Evolutionary conservation across 1,140 invertebrate species (phyloP).

Genomic region (Cydia splendana): DNA sequence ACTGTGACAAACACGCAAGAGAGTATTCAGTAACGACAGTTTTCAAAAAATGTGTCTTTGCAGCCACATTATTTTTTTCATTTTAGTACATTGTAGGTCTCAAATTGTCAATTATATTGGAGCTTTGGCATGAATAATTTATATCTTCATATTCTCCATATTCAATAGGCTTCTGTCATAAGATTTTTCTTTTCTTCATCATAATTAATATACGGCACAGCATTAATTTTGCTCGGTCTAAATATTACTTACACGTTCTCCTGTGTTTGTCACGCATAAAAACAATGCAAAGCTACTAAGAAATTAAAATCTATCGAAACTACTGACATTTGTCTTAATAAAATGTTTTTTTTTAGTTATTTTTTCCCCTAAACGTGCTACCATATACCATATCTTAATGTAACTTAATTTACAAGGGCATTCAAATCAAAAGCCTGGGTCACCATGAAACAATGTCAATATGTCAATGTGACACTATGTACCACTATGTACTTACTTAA

Average conservation of each 20-base stretch:
- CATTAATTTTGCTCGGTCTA: background rate
- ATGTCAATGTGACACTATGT: too few species aligned
- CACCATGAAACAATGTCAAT: background rate
- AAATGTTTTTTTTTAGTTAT: slow-evolving; percentile 35
- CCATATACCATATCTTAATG: background rate
- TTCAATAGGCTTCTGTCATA: background rate
- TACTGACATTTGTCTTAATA: slow-evolving; percentile 64
- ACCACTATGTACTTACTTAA: too few species aligned
- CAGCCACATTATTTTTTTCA: slow-evolving; percentile 10
- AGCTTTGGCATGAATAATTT: background rate
- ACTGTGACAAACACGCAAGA: slow-evolving; percentile 48
- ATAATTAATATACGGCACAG: background rate
- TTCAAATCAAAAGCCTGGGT: background rate
- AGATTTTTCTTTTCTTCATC: background rate
- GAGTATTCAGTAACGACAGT: background rate
- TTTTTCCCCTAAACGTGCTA: background rate
- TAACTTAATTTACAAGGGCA: background rate
- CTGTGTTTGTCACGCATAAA: slow-evolving; percentile 54
- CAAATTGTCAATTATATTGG: too few species aligned
- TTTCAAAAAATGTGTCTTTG: background rate
- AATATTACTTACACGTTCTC: slow-evolving; percentile 35
- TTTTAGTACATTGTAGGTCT: too few species aligned
- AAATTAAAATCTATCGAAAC: slow-evolving; percentile 60
- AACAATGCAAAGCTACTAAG: slow-evolving; percentile 70
- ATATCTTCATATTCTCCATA: background rate